A percentile compares a stretch with the other conserved stretches of the same genome.
These are phyloP conservation scores for Abrostola triplasia DNA, from an alignment of 2,888 invertebrate species.

Conservation along the genomic window DNA sequence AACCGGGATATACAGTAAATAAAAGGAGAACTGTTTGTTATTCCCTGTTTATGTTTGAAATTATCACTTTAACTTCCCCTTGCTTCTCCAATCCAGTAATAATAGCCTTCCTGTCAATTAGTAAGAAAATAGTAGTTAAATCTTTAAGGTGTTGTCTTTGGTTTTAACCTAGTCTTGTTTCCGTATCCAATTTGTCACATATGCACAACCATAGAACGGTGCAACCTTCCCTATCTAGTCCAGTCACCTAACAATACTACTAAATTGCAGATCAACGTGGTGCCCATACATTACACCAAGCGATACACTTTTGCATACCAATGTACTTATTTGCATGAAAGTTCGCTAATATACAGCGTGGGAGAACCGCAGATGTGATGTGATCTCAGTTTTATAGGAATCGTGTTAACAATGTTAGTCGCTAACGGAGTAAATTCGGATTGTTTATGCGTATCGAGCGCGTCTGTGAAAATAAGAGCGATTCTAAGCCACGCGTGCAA, in stretches of 20 bases:
- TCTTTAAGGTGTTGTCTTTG: no score
- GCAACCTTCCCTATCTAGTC: neutral
- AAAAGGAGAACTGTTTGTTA: no score
- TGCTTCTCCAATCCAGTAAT: no score
- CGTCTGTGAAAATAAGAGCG: constrained; percentile 12
- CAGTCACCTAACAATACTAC: constrained; percentile 10
- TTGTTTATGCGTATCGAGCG: constrained; percentile 12
- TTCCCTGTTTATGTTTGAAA: no score
- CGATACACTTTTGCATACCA: constrained; percentile 26
- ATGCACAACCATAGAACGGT: neutral
- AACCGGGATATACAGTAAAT: no score
- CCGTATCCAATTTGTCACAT: neutral
- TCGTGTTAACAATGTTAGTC: constrained; percentile 11
- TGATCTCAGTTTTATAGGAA: constrained; percentile 8
- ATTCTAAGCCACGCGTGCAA: no score
- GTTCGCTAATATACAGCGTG: constrained; percentile 5
- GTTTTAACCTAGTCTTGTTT: no score
- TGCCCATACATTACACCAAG: constrained; percentile 2
- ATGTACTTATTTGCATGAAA: constrained; percentile 36
- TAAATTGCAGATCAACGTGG: constrained; percentile 22
- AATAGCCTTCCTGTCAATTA: no score
- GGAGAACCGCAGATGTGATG: constrained; percentile 10
- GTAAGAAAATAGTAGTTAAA: no score
- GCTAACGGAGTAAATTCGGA: constrained; percentile 10
- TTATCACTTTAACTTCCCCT: no score